phyloP scores from a whole-genome alignment of 2,113 vertebrate species.

The Craseonycteris thonglongyai region DNA sequence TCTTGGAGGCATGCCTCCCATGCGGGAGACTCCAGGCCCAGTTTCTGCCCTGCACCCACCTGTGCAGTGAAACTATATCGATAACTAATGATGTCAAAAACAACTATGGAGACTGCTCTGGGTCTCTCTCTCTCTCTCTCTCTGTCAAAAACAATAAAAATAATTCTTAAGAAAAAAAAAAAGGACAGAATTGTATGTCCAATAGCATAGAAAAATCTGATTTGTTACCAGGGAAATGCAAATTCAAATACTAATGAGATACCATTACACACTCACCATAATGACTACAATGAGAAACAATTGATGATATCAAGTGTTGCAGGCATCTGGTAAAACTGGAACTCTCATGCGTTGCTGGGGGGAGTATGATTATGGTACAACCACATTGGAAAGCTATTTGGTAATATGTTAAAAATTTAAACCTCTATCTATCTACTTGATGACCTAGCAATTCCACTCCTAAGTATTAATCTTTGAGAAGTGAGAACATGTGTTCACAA shows the following conservation, averaged over 20 bases:
- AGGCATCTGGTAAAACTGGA: not conserved
- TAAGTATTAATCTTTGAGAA: not conserved
- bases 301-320: not conserved
- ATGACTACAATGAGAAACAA: not conserved
- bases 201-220: not conserved
- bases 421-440: not conserved
- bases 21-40: too few relatives aligned
- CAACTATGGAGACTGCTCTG: too few relatives aligned
- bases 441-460: not conserved
- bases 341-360: not conserved
- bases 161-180: too few relatives aligned
- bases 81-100: too few relatives aligned
- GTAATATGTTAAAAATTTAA: not conserved
- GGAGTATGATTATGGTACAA: not conserved
- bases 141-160: too few relatives aligned
- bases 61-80: too few relatives aligned
- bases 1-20: too few relatives aligned
- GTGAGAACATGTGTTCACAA: not conserved
- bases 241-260: not conserved
- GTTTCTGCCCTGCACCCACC: too few relatives aligned
- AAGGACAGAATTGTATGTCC: not conserved
- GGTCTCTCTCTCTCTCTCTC: too few relatives aligned
- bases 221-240: not conserved
- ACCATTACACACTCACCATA: not conserved
- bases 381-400: not conserved